A percentile compares a stretch with the other conserved stretches of the same genome.
phyloP scores from a whole-genome alignment of 1,140 invertebrate genomes.

The Physella acuta region DNA sequence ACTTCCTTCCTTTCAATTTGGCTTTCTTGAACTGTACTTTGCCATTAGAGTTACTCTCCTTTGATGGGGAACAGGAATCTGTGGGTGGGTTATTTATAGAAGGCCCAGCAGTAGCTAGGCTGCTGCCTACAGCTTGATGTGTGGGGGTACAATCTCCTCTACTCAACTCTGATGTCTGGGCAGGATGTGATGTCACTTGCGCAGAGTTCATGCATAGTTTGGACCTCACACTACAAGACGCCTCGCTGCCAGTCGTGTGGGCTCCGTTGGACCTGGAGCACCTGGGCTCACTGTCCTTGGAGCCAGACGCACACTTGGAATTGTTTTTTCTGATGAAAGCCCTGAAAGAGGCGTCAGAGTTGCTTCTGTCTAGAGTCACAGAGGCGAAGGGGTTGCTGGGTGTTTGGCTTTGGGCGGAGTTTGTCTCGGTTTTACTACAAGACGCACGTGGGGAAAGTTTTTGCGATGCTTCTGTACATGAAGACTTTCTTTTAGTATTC shows the following conservation, averaged over 20 bases:
- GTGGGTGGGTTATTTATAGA: too few species aligned
- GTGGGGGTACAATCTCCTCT: too few species aligned
- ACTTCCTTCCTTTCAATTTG: slow-evolving; percentile 6
- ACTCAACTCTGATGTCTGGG: too few species aligned
- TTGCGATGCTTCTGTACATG: neutral
- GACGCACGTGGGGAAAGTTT: neutral
- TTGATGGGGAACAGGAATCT: too few species aligned
- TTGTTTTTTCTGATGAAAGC: neutral
- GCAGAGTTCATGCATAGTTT: too few species aligned
- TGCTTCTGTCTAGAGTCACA: neutral
- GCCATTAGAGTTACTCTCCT: neutral
- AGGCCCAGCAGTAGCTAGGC: too few species aligned
- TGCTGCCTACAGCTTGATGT: too few species aligned
- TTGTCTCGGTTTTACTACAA: neutral
- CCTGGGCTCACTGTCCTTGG: neutral
- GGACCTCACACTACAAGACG: neutral
- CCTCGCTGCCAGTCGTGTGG: neutral
- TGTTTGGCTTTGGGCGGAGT: neutral
- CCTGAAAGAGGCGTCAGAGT: neutral
- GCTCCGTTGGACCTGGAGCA: neutral
- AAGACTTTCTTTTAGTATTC: too few species aligned
- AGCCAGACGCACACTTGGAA: neutral
- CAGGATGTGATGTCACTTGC: too few species aligned
- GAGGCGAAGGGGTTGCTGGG: neutral
- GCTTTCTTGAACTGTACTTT: slow-evolving; percentile 5